These are phyloP conservation scores for Microcebus ravelobensis DNA, from an alignment of 2,113 vertebrate species.

Conservation along the genomic window DNA sequence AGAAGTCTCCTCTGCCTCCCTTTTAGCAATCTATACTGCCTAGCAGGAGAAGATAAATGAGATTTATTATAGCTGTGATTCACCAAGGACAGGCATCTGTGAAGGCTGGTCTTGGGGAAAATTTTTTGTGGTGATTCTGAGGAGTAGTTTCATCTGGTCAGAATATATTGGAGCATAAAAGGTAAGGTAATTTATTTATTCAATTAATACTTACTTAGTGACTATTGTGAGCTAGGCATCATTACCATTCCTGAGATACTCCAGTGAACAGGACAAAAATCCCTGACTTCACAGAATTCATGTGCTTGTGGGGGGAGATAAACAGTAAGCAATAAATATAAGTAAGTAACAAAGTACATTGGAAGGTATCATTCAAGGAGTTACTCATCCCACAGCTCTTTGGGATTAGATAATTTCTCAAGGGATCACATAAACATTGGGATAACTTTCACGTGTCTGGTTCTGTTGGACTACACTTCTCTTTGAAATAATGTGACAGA, in stretches of 20 bases:
- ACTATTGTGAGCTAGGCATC: neutral
- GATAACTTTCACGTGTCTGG: neutral
- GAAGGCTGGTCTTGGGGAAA: neutral
- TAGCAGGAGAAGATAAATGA: neutral
- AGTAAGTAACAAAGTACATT: neutral
- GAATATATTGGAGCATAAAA: slow-evolving; percentile 10
- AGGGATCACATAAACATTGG: neutral
- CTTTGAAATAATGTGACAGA: neutral
- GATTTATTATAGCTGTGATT: neutral
- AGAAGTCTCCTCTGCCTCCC: neutral
- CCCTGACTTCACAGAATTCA: neutral
- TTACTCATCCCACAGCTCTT: neutral
- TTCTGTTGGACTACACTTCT: neutral
- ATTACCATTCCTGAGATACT: neutral
- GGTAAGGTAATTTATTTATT: neutral
- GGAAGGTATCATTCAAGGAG: neutral
- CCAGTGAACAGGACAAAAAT: neutral
- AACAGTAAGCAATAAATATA: neutral
- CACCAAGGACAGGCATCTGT: neutral
- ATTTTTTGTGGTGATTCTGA: slow-evolving; percentile 5
- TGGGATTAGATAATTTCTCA: neutral
- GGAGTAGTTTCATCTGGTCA: neutral
- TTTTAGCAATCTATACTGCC: neutral
- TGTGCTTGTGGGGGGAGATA: neutral
- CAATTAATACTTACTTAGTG: neutral